phyloP scores from a whole-genome alignment of 1,140 invertebrate genomes.

The Hylyphantes graminicola region DNA sequence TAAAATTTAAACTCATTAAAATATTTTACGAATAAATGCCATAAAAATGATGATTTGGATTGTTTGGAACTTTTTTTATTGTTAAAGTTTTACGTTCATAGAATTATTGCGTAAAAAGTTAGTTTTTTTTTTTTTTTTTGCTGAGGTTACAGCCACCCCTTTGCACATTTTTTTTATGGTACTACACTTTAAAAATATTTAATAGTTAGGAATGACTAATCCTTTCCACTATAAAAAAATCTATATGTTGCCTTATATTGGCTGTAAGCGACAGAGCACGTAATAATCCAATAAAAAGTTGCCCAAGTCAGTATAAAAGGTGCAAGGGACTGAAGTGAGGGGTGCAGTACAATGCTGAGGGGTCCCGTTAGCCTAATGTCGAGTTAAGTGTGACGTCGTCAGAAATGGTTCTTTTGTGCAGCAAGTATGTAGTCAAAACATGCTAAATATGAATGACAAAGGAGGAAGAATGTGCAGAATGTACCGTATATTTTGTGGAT shows the following conservation, averaged over 20 bases:
- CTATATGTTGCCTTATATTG: constrained; percentile 46
- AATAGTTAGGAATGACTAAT: constrained; percentile 13
- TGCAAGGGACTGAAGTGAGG: neutral
- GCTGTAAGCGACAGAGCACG: constrained; percentile 30
- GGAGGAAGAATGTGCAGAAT: constrained; percentile 38
- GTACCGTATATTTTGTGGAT: constrained; percentile 11
- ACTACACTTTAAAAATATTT: no score
- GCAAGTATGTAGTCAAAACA: constrained; percentile 54
- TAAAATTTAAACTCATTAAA: no score
- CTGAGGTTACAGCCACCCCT: no score
- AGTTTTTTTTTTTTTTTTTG: no score
- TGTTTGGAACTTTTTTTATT: no score
- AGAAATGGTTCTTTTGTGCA: constrained; percentile 35
- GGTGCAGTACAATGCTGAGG: neutral
- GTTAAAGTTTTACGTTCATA: no score
- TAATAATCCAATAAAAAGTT: constrained; percentile 34
- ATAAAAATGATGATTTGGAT: no score
- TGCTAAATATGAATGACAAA: constrained; percentile 53
- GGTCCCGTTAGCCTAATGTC: constrained; percentile 43
- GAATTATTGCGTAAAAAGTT: no score
- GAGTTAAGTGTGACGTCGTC: constrained; percentile 29
- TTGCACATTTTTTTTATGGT: no score
- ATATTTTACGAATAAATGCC: no score
- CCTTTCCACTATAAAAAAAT: no score
- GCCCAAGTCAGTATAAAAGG: constrained; percentile 20